Evolutionary conservation across 92 coral and sea anemone species (phyloP), one percentile per base, ranked within the genome.

Genomic region (Porites divaricata): DNA sequence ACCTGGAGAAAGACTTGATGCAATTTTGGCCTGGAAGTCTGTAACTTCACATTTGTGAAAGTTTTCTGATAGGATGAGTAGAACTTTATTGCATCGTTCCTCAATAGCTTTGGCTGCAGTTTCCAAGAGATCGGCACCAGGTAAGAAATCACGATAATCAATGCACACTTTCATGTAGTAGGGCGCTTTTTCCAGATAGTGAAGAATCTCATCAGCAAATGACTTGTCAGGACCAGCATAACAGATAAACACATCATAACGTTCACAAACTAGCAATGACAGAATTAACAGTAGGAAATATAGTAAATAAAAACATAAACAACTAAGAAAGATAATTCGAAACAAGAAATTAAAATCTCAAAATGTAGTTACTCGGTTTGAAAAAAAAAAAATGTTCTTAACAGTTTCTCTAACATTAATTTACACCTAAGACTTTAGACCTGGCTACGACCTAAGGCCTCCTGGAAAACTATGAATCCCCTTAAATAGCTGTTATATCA

Each of bases 1-100:
- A 96, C 99, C 99, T 93, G 94, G 97, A 11, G 99, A 96, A 48
- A 92, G 74, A 51, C 72, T 73, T 2, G 95, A 71, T 21, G 95
- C 99, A 81, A 96, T 81, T 53, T 91, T 89, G 9, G 95, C 97
- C 74, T 95, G 94, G 58, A 84, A 93, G 74, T 91, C 97, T 64
- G 99, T 94, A 48, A 81, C 85, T 57, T 86, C 78, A 15, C 90
- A 90, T 54, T 45, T 85, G 81, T 71, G 84, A 76, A 96, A 96
- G 84, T 89, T 87, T 51, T 88, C 89, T 11, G 99, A 95, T 79
- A 96, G 67, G 19, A 96, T 84, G 2, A 92, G 86, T 50, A 96
- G 83, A 52, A 96, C 88, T 62, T 85, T 91, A 52, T 81, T 86
- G 78, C 98, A 96, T 19, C 90, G 80, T 57, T 86, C 57, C 90